Conservation (phyloP, 1,140 invertebrate genomes). For the Hydropsyche tenuis region DNA sequence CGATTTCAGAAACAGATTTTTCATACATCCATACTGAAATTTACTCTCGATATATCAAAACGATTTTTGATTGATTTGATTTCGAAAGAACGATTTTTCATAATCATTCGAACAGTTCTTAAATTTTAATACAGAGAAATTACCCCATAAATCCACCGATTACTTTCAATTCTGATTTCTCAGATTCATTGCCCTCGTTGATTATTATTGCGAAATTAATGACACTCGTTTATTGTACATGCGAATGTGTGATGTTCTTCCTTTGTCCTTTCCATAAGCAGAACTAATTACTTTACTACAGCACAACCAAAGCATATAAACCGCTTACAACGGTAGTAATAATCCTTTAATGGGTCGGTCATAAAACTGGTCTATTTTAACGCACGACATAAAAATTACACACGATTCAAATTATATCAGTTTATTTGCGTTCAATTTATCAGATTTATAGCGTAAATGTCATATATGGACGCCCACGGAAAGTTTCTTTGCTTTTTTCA, state of each 20-base stretch:
- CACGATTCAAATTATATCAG: background rate
- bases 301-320: slow-evolving; percentile 23
- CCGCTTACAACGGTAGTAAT: slow-evolving; percentile 27
- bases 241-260: background rate
- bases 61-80: no score
- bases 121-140: no score
- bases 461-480: no score
- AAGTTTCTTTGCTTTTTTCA: no score
- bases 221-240: background rate
- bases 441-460: no score
- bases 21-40: no score
- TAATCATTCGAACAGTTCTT: no score
- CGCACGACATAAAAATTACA: slow-evolving; percentile 15
- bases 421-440: no score
- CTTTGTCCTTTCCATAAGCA: slow-evolving; percentile 26
- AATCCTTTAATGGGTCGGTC: slow-evolving; percentile 22
- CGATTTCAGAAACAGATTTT: no score
- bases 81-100: no score
- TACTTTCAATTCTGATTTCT: background rate
- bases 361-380: slow-evolving; percentile 24
- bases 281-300: slow-evolving; percentile 25
- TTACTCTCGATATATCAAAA: no score
- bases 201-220: slow-evolving; percentile 11
- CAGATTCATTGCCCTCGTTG: background rate
- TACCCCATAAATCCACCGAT: no score